Base-by-base conservation (phyloP, 2,113 vertebrate species). In the Engystomops pustulosus region DNA sequence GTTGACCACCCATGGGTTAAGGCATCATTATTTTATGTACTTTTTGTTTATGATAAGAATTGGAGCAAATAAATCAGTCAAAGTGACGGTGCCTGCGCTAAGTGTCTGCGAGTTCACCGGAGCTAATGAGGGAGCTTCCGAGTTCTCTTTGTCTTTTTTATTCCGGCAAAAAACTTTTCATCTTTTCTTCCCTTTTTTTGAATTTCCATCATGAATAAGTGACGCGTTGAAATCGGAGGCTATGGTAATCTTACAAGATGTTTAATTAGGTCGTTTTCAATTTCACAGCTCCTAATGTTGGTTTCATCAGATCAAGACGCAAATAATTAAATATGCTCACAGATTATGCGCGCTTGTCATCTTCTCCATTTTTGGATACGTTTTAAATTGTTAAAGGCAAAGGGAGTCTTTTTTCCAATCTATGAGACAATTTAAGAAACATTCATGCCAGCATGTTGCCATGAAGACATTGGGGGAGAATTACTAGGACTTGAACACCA, bases 301-400 rank as follows among this genome's bases (percentile, higher is more conserved):
- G 80, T 58, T 71, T 41, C 80, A 81, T 58, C 80, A 81, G 80
- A 71, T 71, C 49, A 71, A 44, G 47, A 81, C 36, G 65, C 32
- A 81, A 55, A 81, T 81, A 81, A 81, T 81, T 27, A 81, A 81
- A 71, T 71, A 71, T 71, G 80, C 68, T 71, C 49, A 55, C 67
- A 53, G 49, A 71, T 81, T 71, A 81, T 11, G 25, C 34, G 10
- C 30, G 18, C 67, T 71, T 58, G 47, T 81, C 67, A 71, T 41
- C 27, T 15, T 81, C 27, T 7, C 36, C 62, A 70, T 70, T 20
- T 70, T 53, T 70, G 25, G 27, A 81, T 53, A 47, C 55, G 34
- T 36, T 78, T 78, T 23, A 11, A 70, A 70, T 38, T 70, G 32
- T 69, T 38, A 41, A 69, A 36, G 32, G 32, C 15, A 36, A 68